Conservation (phyloP, 53 echinoderm and acorn worm species). For the Antedon mediterranea region DNA sequence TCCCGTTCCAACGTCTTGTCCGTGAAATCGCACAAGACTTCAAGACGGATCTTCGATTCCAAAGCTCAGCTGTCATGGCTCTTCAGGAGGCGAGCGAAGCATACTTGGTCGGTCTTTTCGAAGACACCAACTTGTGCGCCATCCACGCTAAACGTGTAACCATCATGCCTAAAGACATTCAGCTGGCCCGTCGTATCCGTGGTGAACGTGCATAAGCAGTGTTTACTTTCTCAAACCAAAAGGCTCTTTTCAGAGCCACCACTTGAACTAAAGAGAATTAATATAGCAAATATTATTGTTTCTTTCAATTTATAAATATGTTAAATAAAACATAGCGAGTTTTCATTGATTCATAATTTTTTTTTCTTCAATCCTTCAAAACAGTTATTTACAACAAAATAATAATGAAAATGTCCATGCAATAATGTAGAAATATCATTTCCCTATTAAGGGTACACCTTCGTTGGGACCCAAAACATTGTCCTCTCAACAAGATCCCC, state of each 20-base stretch:
- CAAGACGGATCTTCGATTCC: constrained; percentile 91
- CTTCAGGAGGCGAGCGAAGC: constrained; percentile 86
- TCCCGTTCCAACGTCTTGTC: constrained; percentile 86
- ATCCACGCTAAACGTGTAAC: constrained; percentile 93
- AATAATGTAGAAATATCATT: too few species aligned
- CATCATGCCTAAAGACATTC: constrained; percentile 94
- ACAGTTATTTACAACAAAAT: too few species aligned
- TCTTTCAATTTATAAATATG: too few species aligned
- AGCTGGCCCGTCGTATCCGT: constrained; percentile 84
- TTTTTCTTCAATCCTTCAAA: too few species aligned
- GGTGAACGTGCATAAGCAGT: constrained; percentile 73
- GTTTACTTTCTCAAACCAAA: constrained; percentile 5
- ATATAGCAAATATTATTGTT: too few species aligned
- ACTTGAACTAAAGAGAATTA: constrained; percentile 36
- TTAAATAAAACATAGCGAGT: too few species aligned
- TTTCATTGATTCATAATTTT: too few species aligned
- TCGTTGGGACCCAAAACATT: too few species aligned
- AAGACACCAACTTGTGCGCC: constrained; percentile 88
- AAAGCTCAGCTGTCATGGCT: constrained; percentile 85
- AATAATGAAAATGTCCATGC: too few species aligned
- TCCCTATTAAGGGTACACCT: too few species aligned
- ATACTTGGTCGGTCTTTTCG: constrained; percentile 82
- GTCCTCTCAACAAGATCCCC: too few species aligned
- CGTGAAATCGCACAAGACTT: constrained; percentile 93
- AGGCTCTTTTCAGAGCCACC: constrained; percentile 51